These are phyloP conservation scores for Stenolophus ochropezus DNA, from an alignment of 2,888 invertebrate species.

Conservation along the genomic window DNA sequence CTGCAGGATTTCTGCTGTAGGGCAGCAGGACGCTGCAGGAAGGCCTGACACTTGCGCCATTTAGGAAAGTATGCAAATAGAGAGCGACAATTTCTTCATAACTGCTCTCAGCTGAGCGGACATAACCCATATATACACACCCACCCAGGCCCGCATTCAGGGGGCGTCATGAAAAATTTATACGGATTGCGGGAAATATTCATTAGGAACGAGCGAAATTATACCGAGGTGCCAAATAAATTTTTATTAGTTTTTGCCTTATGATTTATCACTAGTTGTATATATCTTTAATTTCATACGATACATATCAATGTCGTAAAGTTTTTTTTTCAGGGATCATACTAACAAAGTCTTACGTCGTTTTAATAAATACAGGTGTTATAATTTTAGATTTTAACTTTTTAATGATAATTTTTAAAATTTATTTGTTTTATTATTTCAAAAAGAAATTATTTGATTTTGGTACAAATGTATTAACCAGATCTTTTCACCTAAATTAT, in stretches of 20 bases:
- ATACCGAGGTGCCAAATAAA: neutral
- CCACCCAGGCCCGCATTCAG: slow-evolving; percentile 9
- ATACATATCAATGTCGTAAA: no score
- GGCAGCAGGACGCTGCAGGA: neutral
- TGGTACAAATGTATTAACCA: no score
- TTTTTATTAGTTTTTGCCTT: neutral
- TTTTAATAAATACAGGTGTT: no score
- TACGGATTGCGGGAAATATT: neutral
- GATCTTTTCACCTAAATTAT: no score
- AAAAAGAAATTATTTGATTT: no score
- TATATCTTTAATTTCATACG: no score
- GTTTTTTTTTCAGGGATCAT: no score
- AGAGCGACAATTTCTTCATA: slow-evolving; percentile 66
- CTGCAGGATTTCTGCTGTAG: neutral
- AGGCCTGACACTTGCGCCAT: slow-evolving; percentile 6
- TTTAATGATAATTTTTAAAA: no score
- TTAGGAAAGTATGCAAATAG: slow-evolving; percentile 65
- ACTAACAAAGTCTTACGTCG: no score
- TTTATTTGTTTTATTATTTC: no score
- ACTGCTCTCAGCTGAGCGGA: slow-evolving; percentile 64
- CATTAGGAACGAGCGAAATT: neutral
- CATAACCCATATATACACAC: slow-evolving; percentile 17
- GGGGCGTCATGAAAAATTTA: neutral
- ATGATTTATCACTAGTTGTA: neutral
- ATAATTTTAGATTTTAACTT: no score